These are phyloP conservation scores for Camponotus vicinus DNA, from an alignment of 1,140 invertebrate species.

Conservation along the genomic window DNA sequence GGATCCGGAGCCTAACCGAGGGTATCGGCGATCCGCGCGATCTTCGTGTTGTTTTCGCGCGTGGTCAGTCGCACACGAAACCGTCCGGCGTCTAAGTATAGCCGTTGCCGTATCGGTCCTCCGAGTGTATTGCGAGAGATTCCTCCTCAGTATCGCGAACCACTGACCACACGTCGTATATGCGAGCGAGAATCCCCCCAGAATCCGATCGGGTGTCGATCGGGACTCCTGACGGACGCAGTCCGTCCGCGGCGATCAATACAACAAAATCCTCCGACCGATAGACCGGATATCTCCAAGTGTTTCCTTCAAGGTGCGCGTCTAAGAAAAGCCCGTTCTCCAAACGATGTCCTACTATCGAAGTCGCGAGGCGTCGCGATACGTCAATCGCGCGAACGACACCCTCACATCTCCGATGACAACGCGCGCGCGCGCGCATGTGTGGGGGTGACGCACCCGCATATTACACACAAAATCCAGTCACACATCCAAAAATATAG, in stretches of 20 bases:
- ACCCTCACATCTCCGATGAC: background rate
- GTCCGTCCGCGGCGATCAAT: constrained; percentile 76
- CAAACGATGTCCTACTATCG: background rate
- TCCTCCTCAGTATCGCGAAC: constrained; percentile 71
- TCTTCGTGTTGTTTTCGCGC: constrained; percentile 75
- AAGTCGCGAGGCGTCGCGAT: constrained; percentile 5
- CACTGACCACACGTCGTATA: constrained; percentile 63
- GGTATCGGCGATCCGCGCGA: constrained; percentile 33
- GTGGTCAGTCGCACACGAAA: constrained; percentile 79
- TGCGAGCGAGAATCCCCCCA: constrained; percentile 1
- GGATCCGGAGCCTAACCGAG: background rate
- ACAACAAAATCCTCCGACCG: constrained; percentile 27
- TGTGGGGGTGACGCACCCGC: constrained; percentile 6
- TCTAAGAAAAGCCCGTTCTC: background rate
- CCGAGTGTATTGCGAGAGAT: constrained; percentile 48
- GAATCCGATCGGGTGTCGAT: constrained; percentile 38
- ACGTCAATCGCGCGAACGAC: constrained; percentile 26
- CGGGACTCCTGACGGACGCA: constrained; percentile 69
- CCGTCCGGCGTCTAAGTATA: constrained; percentile 84
- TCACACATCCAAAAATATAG: constrained; percentile 76
- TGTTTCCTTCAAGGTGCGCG: constrained; percentile 65
- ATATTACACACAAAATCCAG: constrained; percentile 66
- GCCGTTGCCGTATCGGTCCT: constrained; percentile 84
- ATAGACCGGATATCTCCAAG: constrained; percentile 39
- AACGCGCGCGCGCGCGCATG: background rate